Base-by-base conservation (phyloP, 2,113 vertebrate species). In the Turdus rufiventris region DNA sequence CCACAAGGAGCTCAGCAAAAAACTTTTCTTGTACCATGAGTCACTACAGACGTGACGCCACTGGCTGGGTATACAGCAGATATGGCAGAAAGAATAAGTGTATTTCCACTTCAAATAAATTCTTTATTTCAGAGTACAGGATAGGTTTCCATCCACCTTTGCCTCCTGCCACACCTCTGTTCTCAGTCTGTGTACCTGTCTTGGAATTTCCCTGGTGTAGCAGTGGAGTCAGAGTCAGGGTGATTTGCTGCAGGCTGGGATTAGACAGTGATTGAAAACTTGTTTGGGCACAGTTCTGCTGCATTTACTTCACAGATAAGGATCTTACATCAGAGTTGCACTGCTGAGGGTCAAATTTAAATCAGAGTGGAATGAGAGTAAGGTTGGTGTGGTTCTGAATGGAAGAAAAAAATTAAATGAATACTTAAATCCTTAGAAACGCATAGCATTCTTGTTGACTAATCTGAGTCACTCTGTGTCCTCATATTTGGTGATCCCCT, bases 361-460 rank as follows among this genome's bases (percentile, higher is more conserved):
- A 82, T 33, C 0, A 0, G 14, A 60, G 14, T 25, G 34, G 50
- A 82, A 66, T 0, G 0, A 45, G 26, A 90, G 76, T 34, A n/a
- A 89, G 87, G 15, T 21, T 34, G 13, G 2, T 60, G 28, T 53
- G 14, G 6, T 76, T 72, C 29, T 70, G 26, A 90, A 57, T 18
- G 33, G 29, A 50, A 78, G 42, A 56, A 78, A 83, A 12, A 48
- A 50, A 47, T 9, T 6, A 80, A 66, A 66, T 3, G 18, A 6
- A 36, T 65, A 25, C 6, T 77, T 10, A 81, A 61, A 68, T 68
- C 5, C 73, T 78, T 48, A 63, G 36, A 87, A 87, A 34, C 31
- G 9, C 9, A 10, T 10, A 42, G 6, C 4, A 42, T 50, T 89
- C 19, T 29, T 60, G 24, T n/a, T 50, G 28, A 20, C 7, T 71